A percentile compares a stretch with the other conserved stretches of the same genome.
Evolutionary conservation across 1,140 invertebrate genomes (phyloP).

Genomic region (Drosophila dunni): DNA sequence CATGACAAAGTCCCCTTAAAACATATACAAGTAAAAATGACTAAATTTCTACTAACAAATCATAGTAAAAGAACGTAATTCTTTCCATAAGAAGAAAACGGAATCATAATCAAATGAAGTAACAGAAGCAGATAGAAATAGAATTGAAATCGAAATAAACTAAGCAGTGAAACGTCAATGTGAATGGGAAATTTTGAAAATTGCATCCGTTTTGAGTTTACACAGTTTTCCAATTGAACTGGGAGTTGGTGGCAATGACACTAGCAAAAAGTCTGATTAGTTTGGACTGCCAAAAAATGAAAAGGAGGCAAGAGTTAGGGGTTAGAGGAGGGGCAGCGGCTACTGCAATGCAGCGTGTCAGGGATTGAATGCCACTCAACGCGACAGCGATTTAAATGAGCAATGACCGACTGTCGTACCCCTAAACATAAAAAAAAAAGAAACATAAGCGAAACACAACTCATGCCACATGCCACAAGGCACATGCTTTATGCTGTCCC

Average conservation of each 20-base stretch:
- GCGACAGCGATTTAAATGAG: constrained; percentile 30
- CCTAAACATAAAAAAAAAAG: too few relatives aligned
- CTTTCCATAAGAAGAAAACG: not conserved
- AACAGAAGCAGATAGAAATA: not conserved
- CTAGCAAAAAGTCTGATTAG: not conserved
- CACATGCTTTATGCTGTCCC: not conserved
- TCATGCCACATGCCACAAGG: constrained; percentile 12
- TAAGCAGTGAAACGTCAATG: not conserved
- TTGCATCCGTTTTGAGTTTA: too few relatives aligned
- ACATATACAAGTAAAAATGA: too few relatives aligned
- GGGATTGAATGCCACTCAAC: not conserved
- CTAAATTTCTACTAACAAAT: too few relatives aligned
- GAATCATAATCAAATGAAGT: not conserved
- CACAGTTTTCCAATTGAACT: not conserved
- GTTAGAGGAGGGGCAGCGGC: too few relatives aligned
- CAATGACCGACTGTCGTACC: constrained; percentile 15
- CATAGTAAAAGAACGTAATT: too few relatives aligned
- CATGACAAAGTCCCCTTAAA: too few relatives aligned
- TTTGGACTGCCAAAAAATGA: not conserved
- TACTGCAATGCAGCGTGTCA: not conserved
- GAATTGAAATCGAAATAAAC: not conserved
- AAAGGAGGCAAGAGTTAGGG: not conserved
- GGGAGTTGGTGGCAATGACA: not conserved
- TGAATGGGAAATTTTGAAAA: not conserved
- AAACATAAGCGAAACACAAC: not conserved